phyloP scores from a whole-genome alignment of 2,888 invertebrate genomes.

The Lysandra bellargus region DNA sequence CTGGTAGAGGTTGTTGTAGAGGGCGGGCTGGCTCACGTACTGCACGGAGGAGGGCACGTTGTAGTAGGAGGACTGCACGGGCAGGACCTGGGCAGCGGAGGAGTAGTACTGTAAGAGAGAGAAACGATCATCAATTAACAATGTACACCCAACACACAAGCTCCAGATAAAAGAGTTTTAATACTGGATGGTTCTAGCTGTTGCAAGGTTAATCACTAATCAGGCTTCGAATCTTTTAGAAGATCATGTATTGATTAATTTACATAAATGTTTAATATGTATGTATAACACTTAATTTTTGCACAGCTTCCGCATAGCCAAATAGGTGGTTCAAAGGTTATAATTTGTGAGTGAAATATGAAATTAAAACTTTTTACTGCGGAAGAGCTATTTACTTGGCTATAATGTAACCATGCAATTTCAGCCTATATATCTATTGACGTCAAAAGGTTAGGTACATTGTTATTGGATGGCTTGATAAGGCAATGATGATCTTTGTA shows the following conservation, averaged over 20 bases:
- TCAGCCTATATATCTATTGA: too few species aligned
- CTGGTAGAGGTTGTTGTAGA: constrained; percentile 19
- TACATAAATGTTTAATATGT: not conserved
- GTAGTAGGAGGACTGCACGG: constrained; percentile 21
- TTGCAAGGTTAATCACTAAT: not conserved
- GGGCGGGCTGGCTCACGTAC: constrained; percentile 28
- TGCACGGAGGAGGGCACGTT: constrained; percentile 13
- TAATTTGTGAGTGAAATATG: not conserved
- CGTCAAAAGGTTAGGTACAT: too few species aligned
- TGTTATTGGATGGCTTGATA: too few species aligned
- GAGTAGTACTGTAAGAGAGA: constrained; percentile 15
- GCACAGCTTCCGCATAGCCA: not conserved
- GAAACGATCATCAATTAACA: not conserved
- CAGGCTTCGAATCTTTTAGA: not conserved
- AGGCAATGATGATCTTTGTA: too few species aligned
- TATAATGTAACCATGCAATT: too few species aligned
- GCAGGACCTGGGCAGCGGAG: not conserved
- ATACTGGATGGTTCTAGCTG: not conserved
- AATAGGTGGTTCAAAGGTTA: not conserved
- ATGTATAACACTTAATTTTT: not conserved
- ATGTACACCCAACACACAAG: not conserved
- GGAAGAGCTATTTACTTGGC: not conserved
- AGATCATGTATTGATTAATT: not conserved
- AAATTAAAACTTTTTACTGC: not conserved
- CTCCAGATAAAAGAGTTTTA: not conserved